Conservation (phyloP, 2,113 vertebrate species). For the Crypturellus undulatus region DNA sequence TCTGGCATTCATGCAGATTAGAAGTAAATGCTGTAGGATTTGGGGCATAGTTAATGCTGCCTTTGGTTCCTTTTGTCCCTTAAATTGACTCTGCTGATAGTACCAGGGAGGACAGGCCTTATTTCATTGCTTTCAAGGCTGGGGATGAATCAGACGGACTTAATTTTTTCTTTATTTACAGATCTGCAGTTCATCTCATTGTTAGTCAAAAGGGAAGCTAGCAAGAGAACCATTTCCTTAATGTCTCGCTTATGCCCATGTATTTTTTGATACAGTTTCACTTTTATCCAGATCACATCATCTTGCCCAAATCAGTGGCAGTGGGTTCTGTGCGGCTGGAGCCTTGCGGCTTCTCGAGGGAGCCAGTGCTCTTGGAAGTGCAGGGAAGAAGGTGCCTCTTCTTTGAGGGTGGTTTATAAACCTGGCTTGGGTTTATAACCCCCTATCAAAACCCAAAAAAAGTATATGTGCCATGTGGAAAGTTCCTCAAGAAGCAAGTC, state of each 20-base stretch:
- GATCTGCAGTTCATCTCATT: background rate
- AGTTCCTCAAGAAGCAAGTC: constrained; percentile 3
- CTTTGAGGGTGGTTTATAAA: background rate
- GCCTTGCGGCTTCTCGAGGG: background rate
- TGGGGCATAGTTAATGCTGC: background rate
- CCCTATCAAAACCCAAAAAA: constrained; percentile 3
- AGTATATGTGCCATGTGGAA: background rate
- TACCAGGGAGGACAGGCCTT: background rate
- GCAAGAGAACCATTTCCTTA: background rate
- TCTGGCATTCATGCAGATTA: background rate
- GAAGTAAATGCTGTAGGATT: background rate
- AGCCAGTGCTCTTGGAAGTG: background rate
- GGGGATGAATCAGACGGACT: background rate
- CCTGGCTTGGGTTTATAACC: background rate
- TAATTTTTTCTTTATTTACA: background rate
- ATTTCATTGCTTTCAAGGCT: background rate
- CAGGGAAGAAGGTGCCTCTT: background rate
- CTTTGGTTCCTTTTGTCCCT: background rate
- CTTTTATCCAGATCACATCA: background rate
- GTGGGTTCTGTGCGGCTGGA: background rate
- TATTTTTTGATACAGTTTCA: background rate
- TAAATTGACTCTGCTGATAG: background rate
- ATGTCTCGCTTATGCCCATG: background rate
- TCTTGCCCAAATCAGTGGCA: background rate
- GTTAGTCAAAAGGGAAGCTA: background rate